phyloP scores from a whole-genome alignment of 2,888 invertebrate genomes.

The Agelastica alni region DNA sequence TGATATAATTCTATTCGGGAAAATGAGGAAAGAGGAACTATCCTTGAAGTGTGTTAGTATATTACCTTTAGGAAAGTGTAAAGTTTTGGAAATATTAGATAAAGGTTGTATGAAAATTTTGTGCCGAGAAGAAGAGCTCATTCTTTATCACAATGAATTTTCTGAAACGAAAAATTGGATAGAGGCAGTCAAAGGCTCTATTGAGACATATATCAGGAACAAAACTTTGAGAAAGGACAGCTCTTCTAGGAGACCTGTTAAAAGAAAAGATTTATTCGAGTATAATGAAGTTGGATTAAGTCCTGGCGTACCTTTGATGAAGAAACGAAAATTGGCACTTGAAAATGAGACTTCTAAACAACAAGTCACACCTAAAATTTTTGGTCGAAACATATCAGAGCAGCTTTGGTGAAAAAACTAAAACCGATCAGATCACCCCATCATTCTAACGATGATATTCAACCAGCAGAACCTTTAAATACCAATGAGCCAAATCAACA shows the following conservation, averaged over 20 bases:
- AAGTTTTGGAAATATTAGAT: constrained; percentile 62
- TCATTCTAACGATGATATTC: neutral
- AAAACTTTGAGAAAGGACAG: constrained; percentile 68
- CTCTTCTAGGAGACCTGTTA: constrained; percentile 64
- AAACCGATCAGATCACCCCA: neutral
- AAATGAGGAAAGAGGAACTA: constrained; percentile 63
- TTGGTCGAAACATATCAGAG: neutral
- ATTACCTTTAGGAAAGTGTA: constrained; percentile 72
- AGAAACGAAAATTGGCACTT: constrained; percentile 50
- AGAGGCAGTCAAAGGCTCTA: constrained; percentile 60
- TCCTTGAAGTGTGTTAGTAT: constrained; percentile 69
- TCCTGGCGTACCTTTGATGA: constrained; percentile 59
- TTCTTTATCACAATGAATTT: constrained; percentile 62
- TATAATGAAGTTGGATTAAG: constrained; percentile 61
- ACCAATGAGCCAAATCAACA: neutral
- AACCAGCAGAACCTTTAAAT: neutral
- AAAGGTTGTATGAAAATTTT: constrained; percentile 65
- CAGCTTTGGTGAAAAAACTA: neutral
- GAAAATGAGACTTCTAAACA: neutral
- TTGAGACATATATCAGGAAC: constrained; percentile 62
- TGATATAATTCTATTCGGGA: constrained; percentile 76
- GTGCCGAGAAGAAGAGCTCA: constrained; percentile 63
- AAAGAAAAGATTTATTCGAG: constrained; percentile 61
- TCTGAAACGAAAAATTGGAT: constrained; percentile 64
- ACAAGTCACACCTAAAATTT: too few relatives aligned